These are phyloP conservation scores for Aphaenogaster floridana DNA, from an alignment of 1,140 invertebrate species.

Conservation along the genomic window DNA sequence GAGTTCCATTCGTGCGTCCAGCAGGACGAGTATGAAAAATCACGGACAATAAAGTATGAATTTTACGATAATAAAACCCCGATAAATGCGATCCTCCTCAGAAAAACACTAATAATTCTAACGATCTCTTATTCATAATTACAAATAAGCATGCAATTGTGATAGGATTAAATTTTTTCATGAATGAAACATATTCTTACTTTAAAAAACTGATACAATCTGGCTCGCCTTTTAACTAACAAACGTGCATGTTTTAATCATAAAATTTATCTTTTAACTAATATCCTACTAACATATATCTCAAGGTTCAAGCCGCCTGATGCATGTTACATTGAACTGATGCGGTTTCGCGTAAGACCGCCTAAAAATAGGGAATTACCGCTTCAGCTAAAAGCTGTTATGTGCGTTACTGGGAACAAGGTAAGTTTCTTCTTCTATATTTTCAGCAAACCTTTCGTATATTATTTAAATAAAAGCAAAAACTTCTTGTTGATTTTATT, in stretches of 20 bases:
- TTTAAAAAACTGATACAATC: not conserved
- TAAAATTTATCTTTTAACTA: conserved; percentile 17
- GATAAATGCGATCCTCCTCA: not conserved
- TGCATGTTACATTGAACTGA: conserved; percentile 98
- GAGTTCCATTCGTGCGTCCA: conserved; percentile 98
- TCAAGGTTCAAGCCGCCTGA: conserved; percentile 98
- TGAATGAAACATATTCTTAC: not conserved
- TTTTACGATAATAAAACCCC: not conserved
- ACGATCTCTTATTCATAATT: not conserved
- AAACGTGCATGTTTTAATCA: not conserved
- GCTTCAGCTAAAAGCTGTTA: conserved; percentile 96
- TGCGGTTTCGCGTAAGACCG: conserved; percentile 98
- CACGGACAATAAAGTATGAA: conserved; percentile 95
- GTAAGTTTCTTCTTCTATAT: conserved; percentile 81
- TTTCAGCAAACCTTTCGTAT: not conserved
- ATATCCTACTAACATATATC: conserved; percentile 65
- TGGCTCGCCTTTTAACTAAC: not conserved
- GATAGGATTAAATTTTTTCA: not conserved
- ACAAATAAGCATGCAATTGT: not conserved
- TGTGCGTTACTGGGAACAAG: conserved; percentile 95
- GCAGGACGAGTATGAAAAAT: conserved; percentile 96
- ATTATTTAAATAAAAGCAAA: conserved; percentile 3
- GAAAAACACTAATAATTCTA: not conserved
- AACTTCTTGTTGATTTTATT: not conserved
- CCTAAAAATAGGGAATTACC: conserved; percentile 99